Conservation (phyloP, 2,888 invertebrate genomes). For the Ashinkailepas kermadecensis region DNA sequence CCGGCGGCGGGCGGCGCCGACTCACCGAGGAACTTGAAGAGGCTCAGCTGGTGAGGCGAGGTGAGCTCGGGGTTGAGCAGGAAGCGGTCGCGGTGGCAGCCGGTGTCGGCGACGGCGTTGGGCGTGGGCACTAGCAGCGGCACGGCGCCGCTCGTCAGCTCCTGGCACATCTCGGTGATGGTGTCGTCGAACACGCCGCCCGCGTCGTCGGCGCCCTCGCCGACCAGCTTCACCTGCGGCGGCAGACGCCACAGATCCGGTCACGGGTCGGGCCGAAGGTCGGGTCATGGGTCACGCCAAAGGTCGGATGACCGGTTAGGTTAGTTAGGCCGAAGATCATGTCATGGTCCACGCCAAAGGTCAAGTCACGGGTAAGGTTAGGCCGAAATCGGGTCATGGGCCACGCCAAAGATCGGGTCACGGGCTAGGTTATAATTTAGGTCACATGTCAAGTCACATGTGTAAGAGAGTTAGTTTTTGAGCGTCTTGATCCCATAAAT, state of each 20-base stretch:
- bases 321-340: too few relatives aligned
- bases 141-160: slow-evolving; percentile 52
- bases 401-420: too few relatives aligned
- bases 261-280: too few relatives aligned
- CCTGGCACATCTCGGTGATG: slow-evolving; percentile 59
- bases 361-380: too few relatives aligned
- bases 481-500: too few relatives aligned
- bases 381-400: too few relatives aligned
- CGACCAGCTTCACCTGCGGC: slow-evolving; percentile 51
- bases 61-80: slow-evolving; percentile 53
- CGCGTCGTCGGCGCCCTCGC: slow-evolving; percentile 61
- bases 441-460: too few relatives aligned
- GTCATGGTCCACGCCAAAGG: too few relatives aligned
- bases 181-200: slow-evolving; percentile 63
- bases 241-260: neutral
- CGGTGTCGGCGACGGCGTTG: slow-evolving; percentile 54
- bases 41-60: slow-evolving; percentile 49
- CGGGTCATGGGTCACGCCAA: too few relatives aligned
- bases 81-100: slow-evolving; percentile 55
- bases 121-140: slow-evolving; percentile 55
- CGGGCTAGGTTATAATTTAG: too few relatives aligned
- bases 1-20: neutral
- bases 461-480: too few relatives aligned
- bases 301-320: too few relatives aligned
- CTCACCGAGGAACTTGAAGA: slow-evolving; percentile 55